Conservation (phyloP, 1,140 invertebrate genomes). For the Bombus sylvicola region DNA sequence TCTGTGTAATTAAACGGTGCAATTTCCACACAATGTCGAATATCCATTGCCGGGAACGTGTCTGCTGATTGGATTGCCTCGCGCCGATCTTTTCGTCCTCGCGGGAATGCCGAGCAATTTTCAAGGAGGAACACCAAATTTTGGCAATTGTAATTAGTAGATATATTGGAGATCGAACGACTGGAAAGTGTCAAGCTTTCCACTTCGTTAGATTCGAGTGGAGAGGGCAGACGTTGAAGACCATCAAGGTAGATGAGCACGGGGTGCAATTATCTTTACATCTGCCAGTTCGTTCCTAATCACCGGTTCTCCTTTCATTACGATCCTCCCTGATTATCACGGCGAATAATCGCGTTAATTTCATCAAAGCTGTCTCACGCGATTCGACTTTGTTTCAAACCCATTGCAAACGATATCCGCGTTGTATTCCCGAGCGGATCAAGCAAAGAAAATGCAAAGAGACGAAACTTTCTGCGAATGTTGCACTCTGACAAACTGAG, state of each 20-base stretch:
- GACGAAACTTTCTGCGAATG: neutral
- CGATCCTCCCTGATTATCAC: neutral
- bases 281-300: neutral
- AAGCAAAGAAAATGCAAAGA: neutral
- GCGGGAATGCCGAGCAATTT: neutral
- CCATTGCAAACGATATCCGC: neutral
- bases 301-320: slow-evolving; percentile 2
- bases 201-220: neutral
- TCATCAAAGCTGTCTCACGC: neutral
- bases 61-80: slow-evolving; percentile 13
- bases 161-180: neutral
- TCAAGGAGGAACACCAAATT: neutral
- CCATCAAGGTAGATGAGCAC: neutral
- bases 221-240: neutral
- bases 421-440: no score
- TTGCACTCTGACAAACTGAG: neutral
- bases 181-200: neutral
- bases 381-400: neutral
- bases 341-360: slow-evolving; percentile 17
- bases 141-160: neutral
- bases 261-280: neutral
- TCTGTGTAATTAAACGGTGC: slow-evolving; percentile 32
- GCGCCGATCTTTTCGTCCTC: neutral
- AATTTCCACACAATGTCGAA: slow-evolving; percentile 29
- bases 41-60: neutral